Evolutionary conservation across 1,140 invertebrate species (phyloP), one percentile per base, ranked within the genome.

Genomic region (Bombus turneri): DNA sequence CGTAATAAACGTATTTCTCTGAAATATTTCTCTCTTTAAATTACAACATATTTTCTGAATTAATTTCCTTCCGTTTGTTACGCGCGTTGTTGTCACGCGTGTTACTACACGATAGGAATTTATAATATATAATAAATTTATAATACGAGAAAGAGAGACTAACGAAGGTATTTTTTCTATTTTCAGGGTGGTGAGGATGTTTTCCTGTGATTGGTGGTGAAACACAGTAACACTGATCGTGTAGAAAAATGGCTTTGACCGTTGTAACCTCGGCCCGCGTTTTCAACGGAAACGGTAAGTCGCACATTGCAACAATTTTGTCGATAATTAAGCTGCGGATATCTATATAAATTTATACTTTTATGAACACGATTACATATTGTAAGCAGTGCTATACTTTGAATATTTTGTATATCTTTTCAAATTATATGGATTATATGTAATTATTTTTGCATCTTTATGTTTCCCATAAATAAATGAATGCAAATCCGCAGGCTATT

Each of bases 281-380:
- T 92, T 93, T 93, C 86, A 92, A 93, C 78, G 92, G 92, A 93
- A 93, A 93, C 90, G 92, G 92, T 93, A 77, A 92, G 90, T 86
- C 22, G 9, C 12, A 28, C 9, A 15, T 25, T 62, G 0, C 12
- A n/a, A 12, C 6, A 77, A 37, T n/a, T 13, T n/a, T 62, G n/a
- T 62, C 4, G 28, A n/a, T n/a, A 62, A n/a, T 53, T 22, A 22
- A 18, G 18, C 0, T 6, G 5, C 12, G 18, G 18, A 8, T 53
- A 22, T 53, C 15, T 53, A 22, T 53, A 53, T 53, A 53, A 22
- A 22, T 22, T 6, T 22, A 22, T 53, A 53, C 47, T 53, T 53
- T 53, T 53, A 18, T 18, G 1, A 53, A 53, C 18, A 53, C 18
- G 47, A 53, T 53, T 22, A 53, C 22, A 22, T 22, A 22, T 53